Evolutionary conservation across 2,797 vertebrate genomes (phyloP).

Genomic region (Myoxocephalus aenaeus): DNA sequence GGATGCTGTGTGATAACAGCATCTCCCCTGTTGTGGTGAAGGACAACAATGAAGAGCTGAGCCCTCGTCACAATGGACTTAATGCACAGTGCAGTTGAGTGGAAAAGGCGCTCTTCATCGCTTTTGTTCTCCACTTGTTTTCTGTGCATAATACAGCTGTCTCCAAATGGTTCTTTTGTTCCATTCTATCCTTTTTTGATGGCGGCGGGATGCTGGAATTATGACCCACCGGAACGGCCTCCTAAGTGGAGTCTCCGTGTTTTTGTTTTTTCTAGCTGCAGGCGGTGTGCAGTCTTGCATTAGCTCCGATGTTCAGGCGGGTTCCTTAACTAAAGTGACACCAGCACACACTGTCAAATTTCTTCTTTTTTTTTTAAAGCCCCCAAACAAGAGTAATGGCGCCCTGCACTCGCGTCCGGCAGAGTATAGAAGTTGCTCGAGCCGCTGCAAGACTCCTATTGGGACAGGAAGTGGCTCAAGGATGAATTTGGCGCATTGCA

Average conservation of each 20-base stretch:
- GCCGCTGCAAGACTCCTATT: slow-evolving; percentile 30
- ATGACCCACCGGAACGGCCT: slow-evolving; percentile 32
- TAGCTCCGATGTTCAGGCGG: slow-evolving; percentile 3
- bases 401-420: not conserved
- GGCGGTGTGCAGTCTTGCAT: slow-evolving; percentile 1
- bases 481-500: slow-evolving; percentile 1
- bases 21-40: slow-evolving; percentile 46
- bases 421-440: slow-evolving; percentile 17
- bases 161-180: slow-evolving; percentile 56
- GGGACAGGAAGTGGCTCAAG: slow-evolving; percentile 30
- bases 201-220: slow-evolving; percentile 31
- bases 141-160: slow-evolving; percentile 53
- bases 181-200: slow-evolving; percentile 42
- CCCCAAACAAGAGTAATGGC: slow-evolving; percentile 27
- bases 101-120: slow-evolving; percentile 48
- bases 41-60: slow-evolving; percentile 57
- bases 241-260: slow-evolving; percentile 3
- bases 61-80: slow-evolving; percentile 46
- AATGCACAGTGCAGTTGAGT: slow-evolving; percentile 52
- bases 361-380: slow-evolving; percentile 2
- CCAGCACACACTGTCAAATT: slow-evolving; percentile 7
- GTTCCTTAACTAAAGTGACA: not conserved
- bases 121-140: slow-evolving; percentile 68
- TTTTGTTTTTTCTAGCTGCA: slow-evolving; percentile 1
- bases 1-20: slow-evolving; percentile 36